Base-by-base conservation (phyloP, 2,113 vertebrate species). In the Plecturocebus donacophilus region DNA sequence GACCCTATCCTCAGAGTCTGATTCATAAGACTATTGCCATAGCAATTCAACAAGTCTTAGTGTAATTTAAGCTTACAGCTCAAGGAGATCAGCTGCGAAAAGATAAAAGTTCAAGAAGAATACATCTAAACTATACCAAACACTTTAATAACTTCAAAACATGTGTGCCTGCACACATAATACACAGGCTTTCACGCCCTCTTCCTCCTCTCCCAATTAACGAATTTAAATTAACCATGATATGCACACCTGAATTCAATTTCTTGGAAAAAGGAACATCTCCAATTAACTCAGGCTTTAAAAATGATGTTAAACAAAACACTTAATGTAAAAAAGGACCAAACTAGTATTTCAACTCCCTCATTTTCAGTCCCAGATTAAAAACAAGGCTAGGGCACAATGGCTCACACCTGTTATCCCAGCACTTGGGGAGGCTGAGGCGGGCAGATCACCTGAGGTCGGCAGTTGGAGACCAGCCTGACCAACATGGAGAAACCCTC, bases 221-320 rank as follows among this genome's bases (percentile, higher is more conserved):
- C 35, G 23, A 82, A 83, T 30, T 84, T 70, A 87, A 86, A 27
- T 91, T 71, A 40, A 88, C 61, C 52, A 49, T 73, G 27, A 56
- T 45, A 89, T 38, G 16, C 42, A 91, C 10, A 88, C 45, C 76
- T 54, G 25, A 95, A 86, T 88, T 91, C 45, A 93, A 83, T 52
- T 87, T 68, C 40, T 93, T 38, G 21, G 83, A 54, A 93, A 91
- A 83, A 58, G 47, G 42, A 82, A 25, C 13, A 77, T 52, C 76
- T 82, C 45, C 35, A 95, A 90, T 71, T 92, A 56, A 85, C 54
- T 87, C 56, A 93, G 19, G n/a, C 11, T 88, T 91, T 73, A 73
- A 70, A 47, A 85, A 96, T 70, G 14, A 93, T 88, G 54, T 38
- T 73, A 92, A 40, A 87, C 23, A 81, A 90, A 95, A 47, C 47